Evolutionary conservation across 2,797 vertebrate species (phyloP), one percentile per base, ranked within the genome.

Genomic region (Gadopsis bispinosus): DNA sequence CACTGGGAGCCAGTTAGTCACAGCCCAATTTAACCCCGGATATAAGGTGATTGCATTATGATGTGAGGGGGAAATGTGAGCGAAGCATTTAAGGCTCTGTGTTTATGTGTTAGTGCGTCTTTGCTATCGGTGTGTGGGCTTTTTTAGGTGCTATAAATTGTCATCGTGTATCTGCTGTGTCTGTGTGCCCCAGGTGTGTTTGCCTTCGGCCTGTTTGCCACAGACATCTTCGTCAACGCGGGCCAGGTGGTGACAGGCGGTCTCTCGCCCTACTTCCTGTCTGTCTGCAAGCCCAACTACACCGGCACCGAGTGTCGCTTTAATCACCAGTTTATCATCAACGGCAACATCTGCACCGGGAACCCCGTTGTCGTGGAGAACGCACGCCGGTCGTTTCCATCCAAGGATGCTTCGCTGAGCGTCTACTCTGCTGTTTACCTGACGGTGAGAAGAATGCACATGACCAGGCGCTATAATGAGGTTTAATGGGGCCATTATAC

Each of bases 141-240:
- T 19, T 73, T 43, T 7, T 33, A n/a, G 20, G 33, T 26, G 14
- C 8, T 5, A n/a, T 75, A 41, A 50, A 50, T 43, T 66, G 48
- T 82, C 59, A 70, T 61, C 60, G 37, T 79, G 50, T 66, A 31
- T 79, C 56, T 75, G 45, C 7, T 69, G 56, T 72, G 19, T 81
- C 62, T 71, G 56, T 74, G 72, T 77, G 13, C 66, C 61, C 39
- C 90, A 99, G 98, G 98, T 83, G 98, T 99, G 73, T 99, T 99
- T 92, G 98, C 98, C 0, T 99, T 99, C 81, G 98, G 98, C 77
- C 96, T 99, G 91, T 99, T 99, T 91, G 97, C 97, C 84, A 99
- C 98, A 4, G 97, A 99, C 93, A 99, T 99, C 95, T 99, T 99
- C 86, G 97, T 99, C 87, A 99, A 99, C 0, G 97, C 97, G 0